Percentiles rank a stretch among this genome's conserved stretches.
Conservation (phyloP, 2,888 invertebrate genomes). For the Melipona beecheii region DNA sequence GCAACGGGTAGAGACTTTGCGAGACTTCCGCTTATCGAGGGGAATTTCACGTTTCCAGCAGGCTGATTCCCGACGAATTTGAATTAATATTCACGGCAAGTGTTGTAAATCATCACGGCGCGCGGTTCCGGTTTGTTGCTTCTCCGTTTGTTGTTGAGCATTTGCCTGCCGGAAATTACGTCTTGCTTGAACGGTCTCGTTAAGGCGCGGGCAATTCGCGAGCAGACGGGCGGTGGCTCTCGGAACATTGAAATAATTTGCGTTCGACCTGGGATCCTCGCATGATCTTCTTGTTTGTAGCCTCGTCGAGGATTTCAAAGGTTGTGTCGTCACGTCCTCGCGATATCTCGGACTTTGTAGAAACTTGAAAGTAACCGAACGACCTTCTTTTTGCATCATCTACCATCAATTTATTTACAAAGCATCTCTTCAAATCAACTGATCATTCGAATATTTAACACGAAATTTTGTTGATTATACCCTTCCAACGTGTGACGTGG, state of each 20-base stretch:
- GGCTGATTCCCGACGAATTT: conserved; percentile 70
- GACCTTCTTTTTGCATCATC: too few relatives aligned
- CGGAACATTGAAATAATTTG: conserved; percentile 22
- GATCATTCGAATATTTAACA: too few relatives aligned
- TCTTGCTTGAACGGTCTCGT: conserved; percentile 39
- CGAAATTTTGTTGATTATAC: too few relatives aligned
- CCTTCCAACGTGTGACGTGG: too few relatives aligned
- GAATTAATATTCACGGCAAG: conserved; percentile 80
- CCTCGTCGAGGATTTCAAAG: neutral
- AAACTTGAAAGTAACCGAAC: too few relatives aligned
- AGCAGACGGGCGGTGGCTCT: neutral
- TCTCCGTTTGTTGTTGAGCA: conserved; percentile 33
- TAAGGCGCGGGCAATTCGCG: neutral
- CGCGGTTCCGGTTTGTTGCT: conserved; percentile 54
- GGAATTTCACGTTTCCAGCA: conserved; percentile 2
- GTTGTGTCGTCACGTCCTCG: too few relatives aligned
- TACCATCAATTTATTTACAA: too few relatives aligned
- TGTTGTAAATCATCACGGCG: conserved; percentile 79
- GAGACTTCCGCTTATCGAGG: conserved; percentile 62
- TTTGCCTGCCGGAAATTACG: conserved; percentile 40
- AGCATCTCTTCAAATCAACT: too few relatives aligned
- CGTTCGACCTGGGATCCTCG: neutral
- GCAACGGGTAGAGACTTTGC: conserved; percentile 73
- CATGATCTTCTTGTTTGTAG: neutral
- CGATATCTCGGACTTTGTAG: too few relatives aligned